Evolutionary conservation across 2,888 invertebrate genomes (phyloP).

Genomic region (Andrena flavipes): DNA sequence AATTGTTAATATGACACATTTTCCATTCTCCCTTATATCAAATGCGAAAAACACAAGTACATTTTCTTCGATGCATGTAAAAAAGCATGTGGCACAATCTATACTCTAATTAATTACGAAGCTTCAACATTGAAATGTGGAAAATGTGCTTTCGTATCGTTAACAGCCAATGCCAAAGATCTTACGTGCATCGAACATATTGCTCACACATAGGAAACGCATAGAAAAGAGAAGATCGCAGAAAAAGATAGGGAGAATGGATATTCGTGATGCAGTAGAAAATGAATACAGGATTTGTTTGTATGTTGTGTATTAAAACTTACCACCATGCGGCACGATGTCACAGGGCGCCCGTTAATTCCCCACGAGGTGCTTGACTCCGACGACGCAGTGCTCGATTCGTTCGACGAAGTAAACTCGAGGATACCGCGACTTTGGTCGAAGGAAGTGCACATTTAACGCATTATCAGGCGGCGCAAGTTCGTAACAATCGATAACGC

Average conservation of each 20-base stretch:
- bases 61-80: no score
- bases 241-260: background rate
- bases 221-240: background rate
- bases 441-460: constrained; percentile 66
- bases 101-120: background rate
- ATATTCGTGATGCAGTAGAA: background rate
- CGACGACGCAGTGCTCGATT: constrained; percentile 34
- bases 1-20: background rate
- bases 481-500: constrained; percentile 70
- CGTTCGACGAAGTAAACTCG: constrained; percentile 22
- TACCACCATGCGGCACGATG: constrained; percentile 46
- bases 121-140: background rate
- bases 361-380: constrained; percentile 43
- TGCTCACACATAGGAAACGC: no score
- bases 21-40: no score
- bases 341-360: constrained; percentile 42
- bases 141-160: background rate
- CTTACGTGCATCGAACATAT: no score
- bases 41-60: no score
- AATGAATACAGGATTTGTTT: background rate
- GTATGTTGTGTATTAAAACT: constrained; percentile 26
- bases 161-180: no score
- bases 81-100: no score
- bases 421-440: constrained; percentile 39
- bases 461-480: constrained; percentile 66